Conservation (phyloP, 2,113 vertebrate genomes). For the Amphilophus citrinellus region DNA sequence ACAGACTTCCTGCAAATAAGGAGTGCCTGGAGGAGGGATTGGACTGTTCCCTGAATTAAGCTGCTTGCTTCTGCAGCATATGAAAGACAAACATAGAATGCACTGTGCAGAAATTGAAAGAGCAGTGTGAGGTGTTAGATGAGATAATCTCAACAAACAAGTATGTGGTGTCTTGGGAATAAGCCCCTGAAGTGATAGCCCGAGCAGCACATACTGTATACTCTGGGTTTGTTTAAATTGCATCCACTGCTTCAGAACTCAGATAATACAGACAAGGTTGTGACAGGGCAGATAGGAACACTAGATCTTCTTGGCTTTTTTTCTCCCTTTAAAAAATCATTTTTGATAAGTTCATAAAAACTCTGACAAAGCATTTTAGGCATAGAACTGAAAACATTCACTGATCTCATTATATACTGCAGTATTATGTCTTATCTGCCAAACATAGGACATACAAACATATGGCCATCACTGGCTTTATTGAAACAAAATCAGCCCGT, state of each 20-base stretch:
- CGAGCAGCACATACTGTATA: conserved; percentile 23
- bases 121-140: conserved; percentile 43
- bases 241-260: conserved; percentile 16
- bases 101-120: conserved; percentile 55
- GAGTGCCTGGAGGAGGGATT: background rate
- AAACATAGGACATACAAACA: background rate
- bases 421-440: background rate
- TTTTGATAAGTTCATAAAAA: background rate
- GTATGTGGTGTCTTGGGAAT: conserved; percentile 20
- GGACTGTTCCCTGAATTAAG: conserved; percentile 34
- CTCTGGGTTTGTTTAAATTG: conserved; percentile 32
- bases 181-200: conserved; percentile 31
- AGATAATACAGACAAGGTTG: background rate
- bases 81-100: conserved; percentile 51
- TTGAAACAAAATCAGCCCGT: background rate
- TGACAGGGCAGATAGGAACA: conserved; percentile 8
- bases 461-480: background rate
- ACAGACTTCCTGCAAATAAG: conserved; percentile 4
- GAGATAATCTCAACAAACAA: conserved; percentile 53
- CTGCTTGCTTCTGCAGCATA: conserved; percentile 35
- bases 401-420: background rate
- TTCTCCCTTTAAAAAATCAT: background rate
- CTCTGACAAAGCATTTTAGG: background rate
- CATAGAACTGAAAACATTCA: background rate
- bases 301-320: background rate